Percentiles rank a stretch among this genome's conserved stretches.
phyloP scores from a whole-genome alignment of 2,888 invertebrate species.

The Pharmacophagus antenor region DNA sequence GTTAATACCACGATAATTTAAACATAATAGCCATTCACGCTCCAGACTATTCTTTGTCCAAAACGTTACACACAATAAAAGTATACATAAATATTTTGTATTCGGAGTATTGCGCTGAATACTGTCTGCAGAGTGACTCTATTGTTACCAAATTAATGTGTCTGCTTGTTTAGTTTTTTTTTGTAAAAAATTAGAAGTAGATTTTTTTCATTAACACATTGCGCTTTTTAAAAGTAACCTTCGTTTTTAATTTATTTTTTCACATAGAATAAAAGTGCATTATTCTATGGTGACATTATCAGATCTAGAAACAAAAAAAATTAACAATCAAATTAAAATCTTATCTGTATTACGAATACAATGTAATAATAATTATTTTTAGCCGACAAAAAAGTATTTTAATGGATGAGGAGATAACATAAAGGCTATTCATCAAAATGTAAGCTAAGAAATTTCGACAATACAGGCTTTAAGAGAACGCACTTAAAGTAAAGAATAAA shows the following conservation, averaged over 20 bases:
- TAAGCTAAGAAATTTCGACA: too few species aligned
- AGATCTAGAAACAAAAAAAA: too few species aligned
- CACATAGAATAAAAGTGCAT: neutral
- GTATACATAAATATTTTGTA: conserved; percentile 24
- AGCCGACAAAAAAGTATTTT: too few species aligned
- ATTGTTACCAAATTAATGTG: conserved; percentile 45
- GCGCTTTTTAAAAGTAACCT: neutral
- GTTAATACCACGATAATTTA: too few species aligned
- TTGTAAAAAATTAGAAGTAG: neutral
- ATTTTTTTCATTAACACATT: neutral
- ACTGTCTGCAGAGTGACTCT: conserved; percentile 34
- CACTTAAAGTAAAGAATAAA: too few species aligned
- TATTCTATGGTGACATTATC: neutral
- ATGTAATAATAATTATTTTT: too few species aligned
- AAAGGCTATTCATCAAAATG: too few species aligned
- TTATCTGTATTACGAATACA: too few species aligned
- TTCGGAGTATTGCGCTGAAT: conserved; percentile 17
- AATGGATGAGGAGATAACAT: too few species aligned
- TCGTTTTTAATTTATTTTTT: neutral
- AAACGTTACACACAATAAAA: conserved; percentile 8
- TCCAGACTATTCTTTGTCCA: neutral
- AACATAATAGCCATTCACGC: neutral
- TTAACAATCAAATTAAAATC: too few species aligned
- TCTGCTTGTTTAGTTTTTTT: conserved; percentile 37
- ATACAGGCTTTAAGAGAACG: too few species aligned